Evolutionary conservation across 37 sponge, comb jelly and placozoan genomes (phyloP).

Genomic region (Sycon ciliatum): DNA sequence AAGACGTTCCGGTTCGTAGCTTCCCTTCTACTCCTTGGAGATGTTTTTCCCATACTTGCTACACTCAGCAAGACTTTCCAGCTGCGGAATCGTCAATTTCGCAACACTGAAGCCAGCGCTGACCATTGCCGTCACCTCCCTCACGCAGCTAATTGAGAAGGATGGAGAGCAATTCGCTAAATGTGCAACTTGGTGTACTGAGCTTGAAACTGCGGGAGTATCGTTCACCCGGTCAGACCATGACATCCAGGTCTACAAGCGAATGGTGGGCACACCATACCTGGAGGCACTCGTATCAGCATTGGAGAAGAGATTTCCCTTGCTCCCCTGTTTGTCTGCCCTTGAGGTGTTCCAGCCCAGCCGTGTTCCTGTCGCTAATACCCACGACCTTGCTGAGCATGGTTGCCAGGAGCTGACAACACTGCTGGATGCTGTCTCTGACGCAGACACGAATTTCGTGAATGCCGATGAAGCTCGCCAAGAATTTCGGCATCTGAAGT

Average conservation of each 20-base stretch:
- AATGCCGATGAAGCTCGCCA: too few species aligned
- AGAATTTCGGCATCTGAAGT: too few species aligned
- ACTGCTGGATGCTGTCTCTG: neutral
- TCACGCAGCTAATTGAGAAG: too few species aligned
- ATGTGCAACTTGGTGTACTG: too few species aligned
- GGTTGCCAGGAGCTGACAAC: neutral
- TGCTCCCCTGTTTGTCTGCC: neutral
- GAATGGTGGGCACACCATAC: neutral
- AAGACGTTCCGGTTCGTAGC: neutral
- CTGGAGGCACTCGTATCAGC: neutral
- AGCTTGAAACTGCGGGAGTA: too few species aligned
- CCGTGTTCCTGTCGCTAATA: neutral
- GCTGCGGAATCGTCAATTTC: neutral
- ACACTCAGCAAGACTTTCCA: neutral
- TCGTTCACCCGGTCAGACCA: too few species aligned
- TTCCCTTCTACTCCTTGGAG: neutral
- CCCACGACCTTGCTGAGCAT: neutral
- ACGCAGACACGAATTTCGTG: too few species aligned
- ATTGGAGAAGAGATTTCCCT: neutral
- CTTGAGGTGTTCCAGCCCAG: neutral
- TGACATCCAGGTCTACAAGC: neutral
- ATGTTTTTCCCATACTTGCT: neutral
- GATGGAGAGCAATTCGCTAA: too few species aligned
- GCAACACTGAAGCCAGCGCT: neutral
- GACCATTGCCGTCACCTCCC: neutral